phyloP scores from a whole-genome alignment of 2,797 vertebrate genomes.

The Cirrhinus mrigala region DNA sequence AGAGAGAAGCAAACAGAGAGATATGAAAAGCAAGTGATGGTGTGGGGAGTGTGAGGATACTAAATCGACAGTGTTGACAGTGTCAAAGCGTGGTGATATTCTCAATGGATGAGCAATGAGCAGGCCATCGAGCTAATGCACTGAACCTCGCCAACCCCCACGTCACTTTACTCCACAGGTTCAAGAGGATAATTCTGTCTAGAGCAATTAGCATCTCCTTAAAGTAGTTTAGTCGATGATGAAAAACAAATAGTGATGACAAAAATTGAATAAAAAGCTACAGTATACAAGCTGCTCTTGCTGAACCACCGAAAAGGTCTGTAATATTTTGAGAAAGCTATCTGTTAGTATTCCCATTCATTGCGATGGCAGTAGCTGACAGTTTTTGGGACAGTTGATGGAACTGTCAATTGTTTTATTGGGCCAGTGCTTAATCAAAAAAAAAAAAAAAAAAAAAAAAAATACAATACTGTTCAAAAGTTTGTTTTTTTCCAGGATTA shows the following conservation, averaged over 20 bases:
- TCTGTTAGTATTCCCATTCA: neutral
- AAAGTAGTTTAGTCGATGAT: constrained; percentile 9
- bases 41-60: neutral
- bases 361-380: neutral
- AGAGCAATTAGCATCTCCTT: constrained; percentile 16
- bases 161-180: neutral
- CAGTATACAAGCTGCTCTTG: neutral
- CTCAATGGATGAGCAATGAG: constrained; percentile 18
- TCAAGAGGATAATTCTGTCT: constrained; percentile 28
- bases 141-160: constrained; percentile 1
- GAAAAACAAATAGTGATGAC: constrained; percentile 9
- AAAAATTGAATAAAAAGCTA: neutral
- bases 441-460: neutral
- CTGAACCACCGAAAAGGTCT: neutral
- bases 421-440: neutral
- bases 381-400: neutral
- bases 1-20: constrained; percentile 12
- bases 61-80: constrained; percentile 9
- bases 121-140: constrained; percentile 11
- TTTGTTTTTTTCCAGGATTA: neutral
- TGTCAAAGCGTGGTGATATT: constrained; percentile 33
- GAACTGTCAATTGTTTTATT: neutral
- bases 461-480: neutral
- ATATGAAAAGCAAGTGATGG: constrained; percentile 59
- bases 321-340: neutral